phyloP scores from a whole-genome alignment of 2,797 vertebrate species.

The Spea hammondii region DNA sequence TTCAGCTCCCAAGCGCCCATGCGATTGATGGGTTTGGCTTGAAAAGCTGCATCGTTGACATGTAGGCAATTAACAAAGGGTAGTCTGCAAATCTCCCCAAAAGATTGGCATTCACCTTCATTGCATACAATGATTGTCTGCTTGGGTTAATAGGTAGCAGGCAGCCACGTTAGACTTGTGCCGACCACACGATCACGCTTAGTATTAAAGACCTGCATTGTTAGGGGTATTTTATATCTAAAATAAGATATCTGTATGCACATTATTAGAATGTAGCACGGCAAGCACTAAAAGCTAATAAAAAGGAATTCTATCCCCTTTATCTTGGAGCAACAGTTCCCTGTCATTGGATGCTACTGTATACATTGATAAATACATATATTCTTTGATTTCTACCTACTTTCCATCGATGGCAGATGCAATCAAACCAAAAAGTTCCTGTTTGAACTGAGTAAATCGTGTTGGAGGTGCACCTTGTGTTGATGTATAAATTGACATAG shows the following conservation, averaged over 20 bases:
- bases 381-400: too few relatives aligned
- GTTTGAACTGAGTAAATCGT: too few relatives aligned
- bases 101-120: constrained; percentile 36
- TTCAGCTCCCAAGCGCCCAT: constrained; percentile 37
- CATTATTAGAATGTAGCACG: background rate
- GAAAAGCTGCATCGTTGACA: constrained; percentile 47
- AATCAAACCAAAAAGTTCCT: too few relatives aligned
- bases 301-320: background rate
- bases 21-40: constrained; percentile 40
- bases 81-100: constrained; percentile 26
- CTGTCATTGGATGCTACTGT: too few relatives aligned
- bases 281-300: background rate
- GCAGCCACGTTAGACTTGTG: constrained; percentile 6
- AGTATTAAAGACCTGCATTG: too few relatives aligned
- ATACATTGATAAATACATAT: too few relatives aligned
- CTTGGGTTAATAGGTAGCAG: constrained; percentile 34
- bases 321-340: too few relatives aligned
- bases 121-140: constrained; percentile 38
- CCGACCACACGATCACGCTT: background rate
- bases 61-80: constrained; percentile 35
- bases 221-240: too few relatives aligned
- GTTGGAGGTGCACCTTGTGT: too few relatives aligned
- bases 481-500: too few relatives aligned
- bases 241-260: background rate
- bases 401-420: too few relatives aligned